A percentile compares a stretch with the other conserved stretches of the same genome.
phyloP scores from a whole-genome alignment of 2,888 invertebrate species.

The Acanthococcus lagerstroemiae region DNA sequence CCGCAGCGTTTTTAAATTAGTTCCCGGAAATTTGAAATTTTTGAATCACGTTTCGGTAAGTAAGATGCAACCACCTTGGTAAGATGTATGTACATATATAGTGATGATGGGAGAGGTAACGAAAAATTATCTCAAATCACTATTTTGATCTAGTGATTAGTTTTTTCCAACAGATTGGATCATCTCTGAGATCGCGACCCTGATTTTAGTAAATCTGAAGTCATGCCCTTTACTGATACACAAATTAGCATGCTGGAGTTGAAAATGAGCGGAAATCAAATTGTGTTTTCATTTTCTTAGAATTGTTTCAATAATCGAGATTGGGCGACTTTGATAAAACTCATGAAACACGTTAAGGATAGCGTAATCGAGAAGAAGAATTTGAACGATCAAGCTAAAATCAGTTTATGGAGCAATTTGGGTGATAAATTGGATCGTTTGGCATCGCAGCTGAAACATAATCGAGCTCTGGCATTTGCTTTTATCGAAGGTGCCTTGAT shows the following conservation, averaged over 20 bases:
- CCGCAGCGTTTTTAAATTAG: conserved; percentile 57
- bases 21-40: conserved; percentile 68
- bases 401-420: conserved; percentile 51
- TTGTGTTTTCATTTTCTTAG: conserved; percentile 38
- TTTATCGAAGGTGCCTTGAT: conserved; percentile 91
- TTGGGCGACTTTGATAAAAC: conserved; percentile 59
- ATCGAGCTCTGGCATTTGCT: conserved; percentile 67
- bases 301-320: conserved; percentile 59
- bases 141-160: too few species aligned
- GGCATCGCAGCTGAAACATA: conserved; percentile 56
- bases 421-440: conserved; percentile 59
- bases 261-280: background rate
- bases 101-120: background rate
- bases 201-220: too few species aligned
- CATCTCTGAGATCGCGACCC: too few species aligned
- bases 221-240: background rate
- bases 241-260: background rate
- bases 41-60: conserved; percentile 61
- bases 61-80: conserved; percentile 31
- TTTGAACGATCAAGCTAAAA: conserved; percentile 33
- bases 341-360: conserved; percentile 62
- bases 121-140: background rate
- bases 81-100: background rate
- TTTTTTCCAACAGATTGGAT: too few species aligned
- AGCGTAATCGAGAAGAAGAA: conserved; percentile 51